These are phyloP conservation scores for Neogale vison DNA, from an alignment of 2,113 vertebrate genomes.

Conservation along the genomic window DNA sequence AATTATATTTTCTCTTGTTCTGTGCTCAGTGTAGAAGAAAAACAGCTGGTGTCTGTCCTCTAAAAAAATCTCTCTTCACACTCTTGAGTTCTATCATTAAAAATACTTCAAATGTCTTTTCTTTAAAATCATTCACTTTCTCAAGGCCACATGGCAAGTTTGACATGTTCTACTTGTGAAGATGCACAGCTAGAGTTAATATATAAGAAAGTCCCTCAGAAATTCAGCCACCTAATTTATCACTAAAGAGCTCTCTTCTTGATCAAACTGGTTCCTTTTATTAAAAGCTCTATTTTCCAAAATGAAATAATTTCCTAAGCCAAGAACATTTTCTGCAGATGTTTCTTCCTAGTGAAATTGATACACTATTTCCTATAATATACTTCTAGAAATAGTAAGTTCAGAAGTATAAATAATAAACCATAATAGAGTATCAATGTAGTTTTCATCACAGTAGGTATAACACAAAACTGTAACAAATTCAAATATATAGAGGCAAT, in stretches of 20 bases:
- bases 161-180: background rate
- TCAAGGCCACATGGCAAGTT: background rate
- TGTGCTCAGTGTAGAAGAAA: background rate
- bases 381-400: background rate
- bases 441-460: constrained; percentile 11
- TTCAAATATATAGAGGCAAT: constrained; percentile 71
- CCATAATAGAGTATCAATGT: background rate
- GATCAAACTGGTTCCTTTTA: constrained; percentile 27
- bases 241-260: constrained; percentile 1
- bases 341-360: background rate
- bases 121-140: background rate
- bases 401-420: background rate
- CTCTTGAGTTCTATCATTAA: constrained; percentile 32
- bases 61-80: background rate
- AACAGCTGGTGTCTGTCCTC: background rate
- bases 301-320: background rate
- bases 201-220: background rate
- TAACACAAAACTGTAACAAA: constrained; percentile 60
- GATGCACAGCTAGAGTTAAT: background rate
- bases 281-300: constrained; percentile 46
- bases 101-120: background rate
- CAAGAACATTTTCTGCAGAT: constrained; percentile 33
- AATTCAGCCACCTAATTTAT: background rate
- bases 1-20: constrained; percentile 17
- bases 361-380: background rate